Conservation (phyloP, 1,140 invertebrate species). For the Drosophila insularis region DNA sequence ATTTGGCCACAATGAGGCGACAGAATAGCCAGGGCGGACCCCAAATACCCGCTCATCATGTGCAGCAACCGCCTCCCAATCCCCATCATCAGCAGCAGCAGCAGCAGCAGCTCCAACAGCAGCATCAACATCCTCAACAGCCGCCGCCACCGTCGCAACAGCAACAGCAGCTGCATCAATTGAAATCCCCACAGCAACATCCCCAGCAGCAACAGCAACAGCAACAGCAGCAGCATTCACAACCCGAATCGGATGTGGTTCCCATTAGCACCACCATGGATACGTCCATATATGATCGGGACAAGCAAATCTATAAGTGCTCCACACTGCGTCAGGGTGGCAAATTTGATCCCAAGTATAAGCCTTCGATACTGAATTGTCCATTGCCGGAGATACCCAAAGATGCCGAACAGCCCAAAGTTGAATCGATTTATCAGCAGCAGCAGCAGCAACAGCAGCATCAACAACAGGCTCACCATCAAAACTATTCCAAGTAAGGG, state of each 20-base stretch:
- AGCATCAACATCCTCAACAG: constrained; percentile 36
- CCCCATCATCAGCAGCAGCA: constrained; percentile 56
- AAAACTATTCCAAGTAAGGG: constrained; percentile 81
- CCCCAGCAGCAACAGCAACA: constrained; percentile 49
- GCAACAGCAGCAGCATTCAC: constrained; percentile 49
- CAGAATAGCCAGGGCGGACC: constrained; percentile 75
- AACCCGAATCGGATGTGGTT: constrained; percentile 56
- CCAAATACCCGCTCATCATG: constrained; percentile 71
- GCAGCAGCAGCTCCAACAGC: constrained; percentile 43
- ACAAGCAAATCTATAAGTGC: constrained; percentile 82
- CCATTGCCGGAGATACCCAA: constrained; percentile 82
- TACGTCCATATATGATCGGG: constrained; percentile 77
- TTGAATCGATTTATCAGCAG: constrained; percentile 74
- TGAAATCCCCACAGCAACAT: constrained; percentile 63
- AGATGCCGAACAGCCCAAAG: constrained; percentile 74
- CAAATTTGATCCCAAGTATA: constrained; percentile 81
- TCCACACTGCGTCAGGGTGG: constrained; percentile 80
- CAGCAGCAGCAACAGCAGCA: constrained; percentile 52
- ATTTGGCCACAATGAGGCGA: constrained; percentile 77
- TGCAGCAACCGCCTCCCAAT: constrained; percentile 32
- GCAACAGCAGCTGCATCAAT: constrained; percentile 68
- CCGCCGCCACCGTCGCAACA: constrained; percentile 58
- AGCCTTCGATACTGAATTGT: constrained; percentile 81
- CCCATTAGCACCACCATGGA: constrained; percentile 71
- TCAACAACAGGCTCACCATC: constrained; percentile 61